phyloP scores from a whole-genome alignment of 2,888 invertebrate genomes.

The Apomyelois bistriatella region DNA sequence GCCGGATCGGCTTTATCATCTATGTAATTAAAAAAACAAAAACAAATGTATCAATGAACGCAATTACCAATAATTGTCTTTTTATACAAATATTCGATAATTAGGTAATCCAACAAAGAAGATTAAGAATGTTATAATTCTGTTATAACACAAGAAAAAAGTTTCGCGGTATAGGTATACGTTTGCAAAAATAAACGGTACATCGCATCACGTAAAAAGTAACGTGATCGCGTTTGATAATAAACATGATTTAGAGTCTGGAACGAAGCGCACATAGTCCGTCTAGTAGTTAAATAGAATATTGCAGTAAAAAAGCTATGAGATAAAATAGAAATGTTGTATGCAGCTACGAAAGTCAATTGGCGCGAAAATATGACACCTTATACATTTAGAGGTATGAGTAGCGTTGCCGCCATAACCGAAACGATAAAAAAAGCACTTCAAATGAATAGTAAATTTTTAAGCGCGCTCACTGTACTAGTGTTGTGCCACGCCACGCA shows the following conservation, averaged over 20 bases:
- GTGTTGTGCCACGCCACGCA: constrained; percentile 32
- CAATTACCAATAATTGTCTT: no score
- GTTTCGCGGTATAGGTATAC: no score
- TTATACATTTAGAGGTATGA: constrained; percentile 26
- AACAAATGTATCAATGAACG: no score
- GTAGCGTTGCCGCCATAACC: constrained; percentile 20
- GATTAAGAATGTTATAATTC: no score
- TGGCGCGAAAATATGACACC: constrained; percentile 57
- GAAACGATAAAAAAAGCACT: constrained; percentile 34
- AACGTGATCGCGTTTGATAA: constrained; percentile 23
- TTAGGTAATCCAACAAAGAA: no score
- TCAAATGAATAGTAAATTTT: constrained; percentile 43
- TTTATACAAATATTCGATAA: no score
- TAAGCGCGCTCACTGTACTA: constrained; percentile 36
- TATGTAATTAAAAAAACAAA: not conserved
- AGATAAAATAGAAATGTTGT: constrained; percentile 31
- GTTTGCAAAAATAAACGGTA: constrained; percentile 1
- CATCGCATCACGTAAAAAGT: constrained; percentile 22
- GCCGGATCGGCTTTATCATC: constrained; percentile 5
- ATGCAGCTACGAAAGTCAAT: constrained; percentile 31
- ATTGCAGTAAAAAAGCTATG: constrained; percentile 23
- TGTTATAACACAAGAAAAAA: no score
- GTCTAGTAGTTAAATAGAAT: constrained; percentile 25
- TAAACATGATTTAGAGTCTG: constrained; percentile 36
- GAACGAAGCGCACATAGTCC: constrained; percentile 23